Percentiles rank a stretch among this genome's conserved stretches.
phyloP scores from a whole-genome alignment of 2,113 vertebrate species.

The Pelecanus crispus region DNA sequence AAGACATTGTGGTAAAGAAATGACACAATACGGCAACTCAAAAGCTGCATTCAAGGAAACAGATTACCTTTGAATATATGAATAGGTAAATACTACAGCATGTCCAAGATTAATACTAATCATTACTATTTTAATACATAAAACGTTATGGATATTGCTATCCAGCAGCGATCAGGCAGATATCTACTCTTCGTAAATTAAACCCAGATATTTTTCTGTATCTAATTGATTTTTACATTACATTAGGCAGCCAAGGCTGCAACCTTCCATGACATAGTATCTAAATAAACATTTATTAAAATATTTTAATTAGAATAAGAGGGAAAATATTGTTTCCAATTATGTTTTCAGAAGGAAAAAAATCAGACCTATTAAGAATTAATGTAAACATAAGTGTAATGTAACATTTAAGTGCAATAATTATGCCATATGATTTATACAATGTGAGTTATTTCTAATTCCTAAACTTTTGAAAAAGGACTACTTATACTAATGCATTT shows the following conservation, averaged over 20 bases:
- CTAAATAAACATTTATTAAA: slow-evolving; percentile 66
- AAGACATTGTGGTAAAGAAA: slow-evolving; percentile 48
- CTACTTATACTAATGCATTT: background rate
- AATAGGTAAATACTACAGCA: slow-evolving; percentile 67
- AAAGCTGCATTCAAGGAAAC: slow-evolving; percentile 45
- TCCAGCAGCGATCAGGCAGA: slow-evolving; percentile 55
- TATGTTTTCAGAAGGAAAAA: slow-evolving; percentile 58
- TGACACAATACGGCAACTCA: slow-evolving; percentile 39
- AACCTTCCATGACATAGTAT: slow-evolving; percentile 64
- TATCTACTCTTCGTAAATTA: slow-evolving; percentile 65
- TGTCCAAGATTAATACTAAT: slow-evolving; percentile 67
- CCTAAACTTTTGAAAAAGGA: slow-evolving; percentile 21
- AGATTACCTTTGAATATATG: slow-evolving; percentile 58
- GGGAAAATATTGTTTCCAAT: slow-evolving; percentile 67
- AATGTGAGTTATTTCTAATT: slow-evolving; percentile 28
- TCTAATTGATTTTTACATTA: slow-evolving; percentile 69
- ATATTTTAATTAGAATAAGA: slow-evolving; percentile 73
- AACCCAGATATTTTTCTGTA: slow-evolving; percentile 72
- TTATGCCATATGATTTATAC: slow-evolving; percentile 42
- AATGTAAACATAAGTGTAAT: slow-evolving; percentile 63
- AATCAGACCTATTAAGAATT: slow-evolving; percentile 61
- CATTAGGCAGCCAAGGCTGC: slow-evolving; percentile 65
- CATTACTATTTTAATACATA: slow-evolving; percentile 68
- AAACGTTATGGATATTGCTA: slow-evolving; percentile 50
- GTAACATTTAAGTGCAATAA: slow-evolving; percentile 56